A percentile compares a stretch with the other conserved stretches of the same genome.
phyloP scores from a whole-genome alignment of 2,888 invertebrate genomes.

The Caenorhabditis sp. region DNA sequence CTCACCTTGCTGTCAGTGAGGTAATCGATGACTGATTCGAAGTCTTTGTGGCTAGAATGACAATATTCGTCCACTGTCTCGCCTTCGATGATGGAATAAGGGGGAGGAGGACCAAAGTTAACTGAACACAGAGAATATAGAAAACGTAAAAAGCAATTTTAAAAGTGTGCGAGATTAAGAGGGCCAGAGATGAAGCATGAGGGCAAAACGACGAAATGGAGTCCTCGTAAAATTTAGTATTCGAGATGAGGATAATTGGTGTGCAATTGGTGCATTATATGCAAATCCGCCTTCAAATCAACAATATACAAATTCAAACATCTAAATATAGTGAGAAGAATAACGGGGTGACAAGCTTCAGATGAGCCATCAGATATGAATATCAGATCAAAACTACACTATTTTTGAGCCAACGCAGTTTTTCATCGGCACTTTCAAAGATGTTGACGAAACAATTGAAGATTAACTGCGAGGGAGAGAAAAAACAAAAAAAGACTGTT shows the following conservation, averaged over 20 bases:
- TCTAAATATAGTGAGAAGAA: too few species aligned
- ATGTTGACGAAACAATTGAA: constrained; percentile 51
- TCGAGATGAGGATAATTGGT: constrained; percentile 27
- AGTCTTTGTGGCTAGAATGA: constrained; percentile 40
- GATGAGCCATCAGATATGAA: not conserved
- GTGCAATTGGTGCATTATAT: constrained; percentile 32
- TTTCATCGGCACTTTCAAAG: constrained; percentile 33
- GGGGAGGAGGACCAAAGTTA: constrained; percentile 21
- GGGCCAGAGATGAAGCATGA: not conserved
- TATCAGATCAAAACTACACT: constrained; percentile 40
- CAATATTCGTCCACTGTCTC: constrained; percentile 54
- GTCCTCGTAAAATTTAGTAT: constrained; percentile 24
- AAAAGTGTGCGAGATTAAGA: not conserved
- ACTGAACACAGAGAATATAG: constrained; percentile 16
- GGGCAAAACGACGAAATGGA: constrained; percentile 12
- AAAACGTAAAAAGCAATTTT: constrained; percentile 30
- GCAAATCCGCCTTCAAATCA: not conserved
- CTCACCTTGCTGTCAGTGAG: constrained; percentile 48
- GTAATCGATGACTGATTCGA: constrained; percentile 49
- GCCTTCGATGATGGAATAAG: constrained; percentile 14
- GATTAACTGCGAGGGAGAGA: constrained; percentile 44
- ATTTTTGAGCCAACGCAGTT: constrained; percentile 26
- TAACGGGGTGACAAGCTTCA: not conserved
- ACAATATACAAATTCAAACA: constrained; percentile 15
- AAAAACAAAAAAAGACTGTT: constrained; percentile 50